These are phyloP conservation scores for Acanthoscelides obtectus DNA, from an alignment of 2,888 invertebrate species.

Conservation along the genomic window DNA sequence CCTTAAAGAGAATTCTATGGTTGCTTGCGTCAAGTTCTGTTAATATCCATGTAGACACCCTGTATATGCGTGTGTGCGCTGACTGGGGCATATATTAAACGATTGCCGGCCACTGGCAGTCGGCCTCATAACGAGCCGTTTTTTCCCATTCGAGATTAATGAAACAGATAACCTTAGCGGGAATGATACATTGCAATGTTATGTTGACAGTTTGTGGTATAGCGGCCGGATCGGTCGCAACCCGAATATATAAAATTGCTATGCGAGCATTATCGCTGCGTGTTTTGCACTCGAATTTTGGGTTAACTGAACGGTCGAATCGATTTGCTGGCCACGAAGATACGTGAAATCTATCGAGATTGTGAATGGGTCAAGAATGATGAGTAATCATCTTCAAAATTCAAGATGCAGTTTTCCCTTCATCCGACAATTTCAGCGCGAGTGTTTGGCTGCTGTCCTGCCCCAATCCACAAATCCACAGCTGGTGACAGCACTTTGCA, in stretches of 20 bases:
- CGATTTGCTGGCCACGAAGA: no score
- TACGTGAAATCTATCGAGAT: no score
- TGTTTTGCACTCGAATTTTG: neutral
- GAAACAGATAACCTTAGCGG: conserved; percentile 19
- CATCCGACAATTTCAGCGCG: no score
- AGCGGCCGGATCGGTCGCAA: neutral
- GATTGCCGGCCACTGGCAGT: neutral
- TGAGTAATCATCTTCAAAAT: no score
- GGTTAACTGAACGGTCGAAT: neutral
- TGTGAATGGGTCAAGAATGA: no score
- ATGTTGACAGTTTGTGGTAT: neutral
- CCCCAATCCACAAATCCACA: no score
- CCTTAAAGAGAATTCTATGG: no score
- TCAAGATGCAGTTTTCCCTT: no score
- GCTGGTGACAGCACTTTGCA: no score
- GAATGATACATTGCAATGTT: conserved; percentile 10
- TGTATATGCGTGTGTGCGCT: neutral
- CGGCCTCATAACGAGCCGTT: neutral
- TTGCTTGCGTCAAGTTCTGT: no score
- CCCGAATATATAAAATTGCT: neutral
- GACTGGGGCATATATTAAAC: neutral
- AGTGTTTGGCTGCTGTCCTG: no score
- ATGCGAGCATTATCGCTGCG: neutral
- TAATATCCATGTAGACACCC: neutral
- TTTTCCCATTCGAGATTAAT: conserved; percentile 8